Percentiles rank a stretch among this genome's conserved stretches.
Evolutionary conservation across 2,113 vertebrate species (phyloP).

Genomic region (Triplophysa dalaica): DNA sequence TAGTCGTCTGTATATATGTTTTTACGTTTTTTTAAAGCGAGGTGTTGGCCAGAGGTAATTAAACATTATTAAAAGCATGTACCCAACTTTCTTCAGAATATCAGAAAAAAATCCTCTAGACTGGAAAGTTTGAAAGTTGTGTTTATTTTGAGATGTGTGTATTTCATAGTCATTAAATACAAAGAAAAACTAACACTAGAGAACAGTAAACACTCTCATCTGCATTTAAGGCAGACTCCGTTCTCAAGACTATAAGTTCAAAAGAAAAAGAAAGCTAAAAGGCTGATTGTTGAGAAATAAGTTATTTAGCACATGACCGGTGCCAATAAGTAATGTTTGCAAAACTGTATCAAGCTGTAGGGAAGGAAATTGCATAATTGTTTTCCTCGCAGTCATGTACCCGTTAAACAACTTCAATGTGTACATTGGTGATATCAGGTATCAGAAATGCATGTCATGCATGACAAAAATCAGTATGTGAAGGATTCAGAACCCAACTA

Average conservation of each 20-base stretch:
- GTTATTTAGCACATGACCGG: not conserved
- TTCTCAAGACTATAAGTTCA: not conserved
- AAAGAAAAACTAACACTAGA: too few relatives aligned
- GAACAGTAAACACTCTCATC: not conserved
- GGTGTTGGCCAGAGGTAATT: conserved; percentile 2
- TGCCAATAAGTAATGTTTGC: not conserved
- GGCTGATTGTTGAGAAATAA: not conserved
- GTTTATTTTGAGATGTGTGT: too few relatives aligned
- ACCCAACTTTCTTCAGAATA: not conserved
- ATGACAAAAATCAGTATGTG: not conserved
- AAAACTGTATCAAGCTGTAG: not conserved
- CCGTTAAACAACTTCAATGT: not conserved
- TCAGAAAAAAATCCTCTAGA: not conserved
- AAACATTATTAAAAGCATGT: not conserved
- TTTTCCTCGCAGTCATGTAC: not conserved
- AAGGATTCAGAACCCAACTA: not conserved
- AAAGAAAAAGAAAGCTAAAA: not conserved
- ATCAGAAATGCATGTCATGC: not conserved
- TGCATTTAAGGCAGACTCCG: not conserved
- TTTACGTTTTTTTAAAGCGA: not conserved
- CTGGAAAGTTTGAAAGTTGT: not conserved
- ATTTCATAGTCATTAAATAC: too few relatives aligned
- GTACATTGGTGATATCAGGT: not conserved
- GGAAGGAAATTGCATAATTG: not conserved
- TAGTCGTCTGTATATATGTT: not conserved